phyloP scores from a whole-genome alignment of 2,888 invertebrate genomes.

The Eupithecia exiguata region DNA sequence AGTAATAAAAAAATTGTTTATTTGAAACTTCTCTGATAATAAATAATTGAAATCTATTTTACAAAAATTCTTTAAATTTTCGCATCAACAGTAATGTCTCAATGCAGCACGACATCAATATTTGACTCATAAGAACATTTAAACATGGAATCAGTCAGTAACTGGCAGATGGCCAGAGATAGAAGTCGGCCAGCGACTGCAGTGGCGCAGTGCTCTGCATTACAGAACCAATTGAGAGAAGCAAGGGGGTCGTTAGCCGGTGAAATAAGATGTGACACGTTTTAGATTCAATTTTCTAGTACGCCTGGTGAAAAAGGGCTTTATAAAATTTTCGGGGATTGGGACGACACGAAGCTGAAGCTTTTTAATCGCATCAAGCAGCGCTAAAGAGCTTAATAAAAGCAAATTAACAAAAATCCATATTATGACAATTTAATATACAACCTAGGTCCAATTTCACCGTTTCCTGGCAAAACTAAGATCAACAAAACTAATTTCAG shows the following conservation, averaged over 20 bases:
- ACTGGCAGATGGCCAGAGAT: conserved; percentile 33
- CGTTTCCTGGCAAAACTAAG: too few species aligned
- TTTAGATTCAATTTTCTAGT: neutral
- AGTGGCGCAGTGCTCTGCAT: conserved; percentile 32
- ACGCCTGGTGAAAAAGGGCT: neutral
- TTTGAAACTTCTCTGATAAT: too few species aligned
- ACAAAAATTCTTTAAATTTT: too few species aligned
- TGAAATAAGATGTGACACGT: conserved; percentile 7
- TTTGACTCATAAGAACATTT: neutral
- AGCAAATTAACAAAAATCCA: neutral
- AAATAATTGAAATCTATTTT: too few species aligned
- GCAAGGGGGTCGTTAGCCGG: conserved; percentile 20
- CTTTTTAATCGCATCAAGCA: neutral
- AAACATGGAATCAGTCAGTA: conserved; percentile 1
- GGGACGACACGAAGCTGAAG: neutral
- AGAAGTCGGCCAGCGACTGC: conserved; percentile 27
- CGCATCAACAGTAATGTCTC: neutral
- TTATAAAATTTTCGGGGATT: neutral
- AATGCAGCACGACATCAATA: neutral
- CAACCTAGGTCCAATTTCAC: too few species aligned
- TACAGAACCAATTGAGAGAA: conserved; percentile 21
- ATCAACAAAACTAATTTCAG: too few species aligned
- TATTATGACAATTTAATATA: too few species aligned
- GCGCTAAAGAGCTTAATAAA: neutral
- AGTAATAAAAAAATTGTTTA: too few species aligned